Evolutionary conservation across 2,888 invertebrate genomes (phyloP), one percentile per base, ranked within the genome.

Genomic region (Enoplolaimus lenunculus): DNA sequence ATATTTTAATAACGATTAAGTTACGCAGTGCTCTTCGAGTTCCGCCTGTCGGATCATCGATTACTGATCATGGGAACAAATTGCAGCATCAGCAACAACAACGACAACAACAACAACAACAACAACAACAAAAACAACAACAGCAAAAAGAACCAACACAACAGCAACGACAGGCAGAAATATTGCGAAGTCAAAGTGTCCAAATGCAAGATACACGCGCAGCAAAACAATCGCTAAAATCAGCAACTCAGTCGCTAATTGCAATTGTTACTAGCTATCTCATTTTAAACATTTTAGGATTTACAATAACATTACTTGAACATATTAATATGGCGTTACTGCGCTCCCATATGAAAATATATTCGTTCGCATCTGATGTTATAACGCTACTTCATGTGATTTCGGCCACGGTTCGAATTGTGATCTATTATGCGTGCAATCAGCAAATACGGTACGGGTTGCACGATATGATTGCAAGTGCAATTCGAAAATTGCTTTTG

Each of bases 321-420:
- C 73, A 68, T 69, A 60, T 33, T 1, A 60, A 64, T 33, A 16
- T 26, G 28, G 29, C 1, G 16, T 59, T 21, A 57, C 33, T 73
- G 1, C 13, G 28, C 16, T 31, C 21, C 21, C 34, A 34, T 33
- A 68, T 21, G 2, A 73, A 75, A 1, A 80, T 79, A 72, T 79
- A 79, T 74, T 78, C 78, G 0, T 74, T 74, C 68, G 77, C 77
- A 72, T 75, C 77, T 21, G 79, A 79, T 75, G 60, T 7, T 13
- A 77, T 79, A 31, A 77, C 75, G 2, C 77, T 78, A 67, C 74
- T 78, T 1, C 78, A 77, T 74, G 80, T 77, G 76, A 77, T 78
- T 73, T 79, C 77, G 1, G 75, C 75, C 1, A 77, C 77, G 35
- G 77, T 77, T 45, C 77, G 79, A n/a, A 68, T 78, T 3, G 70